phyloP scores from a whole-genome alignment of 2,797 vertebrate species.

The Mus minutoides region DNA sequence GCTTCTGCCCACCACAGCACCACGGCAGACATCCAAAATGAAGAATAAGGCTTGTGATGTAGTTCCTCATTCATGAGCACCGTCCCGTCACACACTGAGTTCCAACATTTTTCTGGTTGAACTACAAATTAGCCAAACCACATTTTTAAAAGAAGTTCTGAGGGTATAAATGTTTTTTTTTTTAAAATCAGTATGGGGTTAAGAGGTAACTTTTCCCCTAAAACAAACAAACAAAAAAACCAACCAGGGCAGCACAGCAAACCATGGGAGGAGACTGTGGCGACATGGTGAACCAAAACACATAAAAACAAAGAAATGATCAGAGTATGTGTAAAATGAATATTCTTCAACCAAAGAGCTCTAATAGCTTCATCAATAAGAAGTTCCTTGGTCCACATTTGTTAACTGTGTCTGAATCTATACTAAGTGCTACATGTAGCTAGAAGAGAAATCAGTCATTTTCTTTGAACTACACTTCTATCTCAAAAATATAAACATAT shows the following conservation, averaged over 20 bases:
- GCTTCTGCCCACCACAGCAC: background rate
- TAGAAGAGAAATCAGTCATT: conserved; percentile 7
- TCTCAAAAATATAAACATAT: background rate
- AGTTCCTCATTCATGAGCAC: background rate
- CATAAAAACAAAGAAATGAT: conserved; percentile 58
- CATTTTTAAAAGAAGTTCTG: conserved; percentile 29
- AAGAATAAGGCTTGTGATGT: background rate
- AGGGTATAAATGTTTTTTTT: background rate
- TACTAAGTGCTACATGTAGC: conserved; percentile 1
- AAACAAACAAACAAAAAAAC: background rate
- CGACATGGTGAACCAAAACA: background rate
- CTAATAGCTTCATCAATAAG: background rate
- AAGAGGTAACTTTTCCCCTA: conserved; percentile 27
- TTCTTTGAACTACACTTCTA: conserved; percentile 31
- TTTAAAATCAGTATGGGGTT: background rate
- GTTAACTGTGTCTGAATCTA: background rate
- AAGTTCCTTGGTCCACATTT: background rate
- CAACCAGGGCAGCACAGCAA: background rate
- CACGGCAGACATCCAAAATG: background rate
- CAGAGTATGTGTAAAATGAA: conserved; percentile 32
- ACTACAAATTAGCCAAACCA: conserved; percentile 52
- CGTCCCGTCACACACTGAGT: background rate
- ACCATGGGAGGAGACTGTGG: background rate
- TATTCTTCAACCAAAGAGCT: conserved; percentile 23
- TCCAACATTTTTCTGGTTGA: conserved; percentile 47